Base-by-base conservation (phyloP, 2,113 vertebrate genomes). In the Oceanites oceanicus region DNA sequence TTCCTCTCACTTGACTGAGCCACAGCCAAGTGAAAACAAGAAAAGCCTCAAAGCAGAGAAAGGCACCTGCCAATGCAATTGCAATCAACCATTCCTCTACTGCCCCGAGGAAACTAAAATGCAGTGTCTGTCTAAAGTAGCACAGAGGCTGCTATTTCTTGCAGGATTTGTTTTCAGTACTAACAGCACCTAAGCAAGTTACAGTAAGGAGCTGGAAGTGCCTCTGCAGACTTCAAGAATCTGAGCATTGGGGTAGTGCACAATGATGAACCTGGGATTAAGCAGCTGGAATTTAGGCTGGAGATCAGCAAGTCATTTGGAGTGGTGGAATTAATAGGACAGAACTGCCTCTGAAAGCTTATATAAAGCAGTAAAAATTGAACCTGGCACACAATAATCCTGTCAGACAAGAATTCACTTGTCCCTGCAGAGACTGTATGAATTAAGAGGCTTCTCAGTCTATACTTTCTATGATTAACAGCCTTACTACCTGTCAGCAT, bases 1-100 rank as follows among this genome's bases (percentile, higher is more conserved):
- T 95, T 95, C 42, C 76, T 94, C 76, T 91, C 86, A 88, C 92
- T 95, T 73, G 91, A 75, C 73, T 95, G 87, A 95, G 65, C 87
- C 50, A 18, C 22, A 58, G 66, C 75, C 81, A 52, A 45, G 45
- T 19, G 45, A 30, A 38, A 88, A 36, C 59, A 88, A 81, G 66
- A 63, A 70, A 79, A 91, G 80, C 73, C 86, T 92, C 72, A 65
- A 45, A 94, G 82, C 72, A 85, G 38, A 58, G 62, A 90, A 67
- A 79, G 82, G 86, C 90, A 77, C 89, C 88, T 97, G 95, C 88
- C 94, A 93, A 7, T 34, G 47, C 82, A 59, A 65, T 47, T 87
- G 81, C 45, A 90, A 44, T 90, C 90, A 85, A 8, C n/a, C 3
- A 0, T 36, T 74, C 59, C 62, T 67, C 58, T 68, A 16, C 55